Conservation (phyloP, 2,113 vertebrate genomes). For the Tetrax tetrax region DNA sequence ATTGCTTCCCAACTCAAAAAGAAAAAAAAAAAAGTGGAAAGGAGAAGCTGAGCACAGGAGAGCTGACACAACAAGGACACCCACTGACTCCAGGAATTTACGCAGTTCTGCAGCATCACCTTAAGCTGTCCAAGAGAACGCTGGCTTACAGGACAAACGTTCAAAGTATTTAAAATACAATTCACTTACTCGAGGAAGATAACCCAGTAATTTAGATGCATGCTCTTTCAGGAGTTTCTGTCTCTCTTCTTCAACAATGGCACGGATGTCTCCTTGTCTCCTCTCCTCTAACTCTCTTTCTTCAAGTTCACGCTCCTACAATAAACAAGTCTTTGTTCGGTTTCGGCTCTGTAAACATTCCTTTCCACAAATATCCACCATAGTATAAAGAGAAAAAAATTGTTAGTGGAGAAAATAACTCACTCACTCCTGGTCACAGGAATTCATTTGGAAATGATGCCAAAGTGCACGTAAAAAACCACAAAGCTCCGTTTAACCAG, state of each 20-base stretch:
- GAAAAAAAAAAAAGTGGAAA: not conserved
- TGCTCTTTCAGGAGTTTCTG: constrained; percentile 87
- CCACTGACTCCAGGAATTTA: not conserved
- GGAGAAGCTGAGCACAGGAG: not conserved
- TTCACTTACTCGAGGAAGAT: constrained; percentile 87
- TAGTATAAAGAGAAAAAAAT: not conserved
- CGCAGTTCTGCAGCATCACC: not conserved
- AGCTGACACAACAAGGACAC: not conserved
- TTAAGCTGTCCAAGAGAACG: not conserved
- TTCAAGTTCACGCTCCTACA: constrained; percentile 83
- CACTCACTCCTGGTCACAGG: not conserved
- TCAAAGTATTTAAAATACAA: not conserved
- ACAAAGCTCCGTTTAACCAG: not conserved
- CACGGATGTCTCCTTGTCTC: constrained; percentile 72
- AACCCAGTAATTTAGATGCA: constrained; percentile 86
- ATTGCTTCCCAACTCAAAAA: not conserved
- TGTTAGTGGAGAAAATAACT: not conserved
- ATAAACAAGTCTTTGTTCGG: not conserved
- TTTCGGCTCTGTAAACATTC: not conserved
- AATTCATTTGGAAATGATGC: not conserved
- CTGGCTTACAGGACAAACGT: not conserved
- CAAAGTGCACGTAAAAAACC: not conserved
- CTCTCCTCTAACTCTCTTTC: constrained; percentile 79
- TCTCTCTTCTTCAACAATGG: constrained; percentile 92
- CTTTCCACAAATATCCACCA: not conserved